Evolutionary conservation across 2,888 invertebrate genomes (phyloP).

Genomic region (Cacoxenus indagator): DNA sequence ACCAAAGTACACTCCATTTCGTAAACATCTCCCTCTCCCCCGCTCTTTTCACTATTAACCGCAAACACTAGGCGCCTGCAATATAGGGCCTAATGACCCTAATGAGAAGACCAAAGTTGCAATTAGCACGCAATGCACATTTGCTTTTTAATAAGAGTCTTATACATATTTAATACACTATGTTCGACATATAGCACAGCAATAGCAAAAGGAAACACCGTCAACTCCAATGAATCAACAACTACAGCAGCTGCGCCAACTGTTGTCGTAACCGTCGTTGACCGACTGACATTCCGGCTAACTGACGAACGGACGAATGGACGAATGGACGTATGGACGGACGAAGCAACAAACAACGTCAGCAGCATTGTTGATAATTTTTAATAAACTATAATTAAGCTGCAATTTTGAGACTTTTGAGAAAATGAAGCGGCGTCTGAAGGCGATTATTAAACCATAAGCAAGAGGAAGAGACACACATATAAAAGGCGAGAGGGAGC

Average conservation of each 20-base stretch:
- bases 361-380: slow-evolving; percentile 54
- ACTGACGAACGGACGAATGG: background rate
- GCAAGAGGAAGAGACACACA: background rate
- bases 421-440: no score
- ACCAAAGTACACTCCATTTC: no score
- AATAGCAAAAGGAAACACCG: background rate
- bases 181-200: background rate
- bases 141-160: background rate
- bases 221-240: background rate
- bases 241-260: background rate
- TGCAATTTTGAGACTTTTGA: slow-evolving; percentile 3
- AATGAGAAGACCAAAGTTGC: background rate
- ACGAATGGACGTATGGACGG: background rate
- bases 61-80: no score
- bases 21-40: no score
- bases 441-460: background rate
- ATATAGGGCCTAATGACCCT: background rate
- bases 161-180: background rate
- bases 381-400: slow-evolving; percentile 57
- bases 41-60: background rate
- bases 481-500: background rate
- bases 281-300: background rate
- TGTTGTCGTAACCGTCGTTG: background rate
- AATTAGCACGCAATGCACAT: background rate
- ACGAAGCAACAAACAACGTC: slow-evolving; percentile 32